These are phyloP conservation scores for Limanda limanda DNA, from an alignment of 2,113 vertebrate species.

Conservation along the genomic window DNA sequence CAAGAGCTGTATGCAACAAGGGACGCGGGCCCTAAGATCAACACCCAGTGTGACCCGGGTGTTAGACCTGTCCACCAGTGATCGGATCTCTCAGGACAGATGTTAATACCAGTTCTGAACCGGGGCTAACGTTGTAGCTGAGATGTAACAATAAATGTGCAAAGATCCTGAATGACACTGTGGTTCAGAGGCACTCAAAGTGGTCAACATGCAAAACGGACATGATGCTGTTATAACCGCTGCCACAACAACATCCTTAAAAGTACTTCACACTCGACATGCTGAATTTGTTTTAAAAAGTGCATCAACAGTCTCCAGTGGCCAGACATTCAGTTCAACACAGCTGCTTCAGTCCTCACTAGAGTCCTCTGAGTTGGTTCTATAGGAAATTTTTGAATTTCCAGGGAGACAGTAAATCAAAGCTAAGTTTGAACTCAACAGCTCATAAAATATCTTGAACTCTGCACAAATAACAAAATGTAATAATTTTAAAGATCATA, in stretches of 20 bases:
- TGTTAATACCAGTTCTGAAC: background rate
- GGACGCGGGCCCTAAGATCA: no score
- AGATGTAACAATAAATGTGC: conserved; percentile 28
- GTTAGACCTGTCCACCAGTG: no score
- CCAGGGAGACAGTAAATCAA: no score
- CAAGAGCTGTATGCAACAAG: no score
- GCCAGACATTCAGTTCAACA: conserved; percentile 20
- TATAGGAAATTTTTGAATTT: no score
- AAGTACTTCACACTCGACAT: background rate
- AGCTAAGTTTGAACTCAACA: no score
- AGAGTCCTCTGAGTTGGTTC: conserved; percentile 87
- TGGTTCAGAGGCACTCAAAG: conserved; percentile 65
- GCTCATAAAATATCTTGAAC: no score
- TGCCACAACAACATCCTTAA: background rate
- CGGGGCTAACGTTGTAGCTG: background rate
- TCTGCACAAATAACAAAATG: no score
- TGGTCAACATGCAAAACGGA: conserved; percentile 20
- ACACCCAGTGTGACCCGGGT: no score
- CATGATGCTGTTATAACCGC: background rate
- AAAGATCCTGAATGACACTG: conserved; percentile 38
- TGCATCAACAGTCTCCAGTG: conserved; percentile 6
- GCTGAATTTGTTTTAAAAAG: conserved; percentile 15
- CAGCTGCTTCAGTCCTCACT: conserved; percentile 86
- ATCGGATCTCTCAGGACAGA: no score
- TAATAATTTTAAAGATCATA: background rate